A percentile compares a stretch with the other conserved stretches of the same genome.
phyloP scores from a whole-genome alignment of 1,140 invertebrate species.

The Euura saliciscinereae region DNA sequence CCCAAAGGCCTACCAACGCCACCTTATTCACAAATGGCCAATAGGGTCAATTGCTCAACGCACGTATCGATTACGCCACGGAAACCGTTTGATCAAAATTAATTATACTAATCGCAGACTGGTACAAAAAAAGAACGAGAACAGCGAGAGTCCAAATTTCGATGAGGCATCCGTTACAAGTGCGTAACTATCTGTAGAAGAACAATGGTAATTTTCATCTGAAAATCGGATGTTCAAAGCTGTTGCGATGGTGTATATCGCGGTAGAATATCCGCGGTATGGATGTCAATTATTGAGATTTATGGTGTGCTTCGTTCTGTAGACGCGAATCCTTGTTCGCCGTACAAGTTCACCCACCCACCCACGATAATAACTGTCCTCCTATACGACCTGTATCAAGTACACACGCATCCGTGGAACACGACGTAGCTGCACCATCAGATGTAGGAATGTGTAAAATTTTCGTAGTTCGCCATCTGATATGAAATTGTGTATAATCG shows the following conservation, averaged over 20 bases:
- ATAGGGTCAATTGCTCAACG: not conserved
- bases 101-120: not conserved
- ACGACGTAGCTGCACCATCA: not conserved
- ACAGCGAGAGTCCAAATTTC: not conserved
- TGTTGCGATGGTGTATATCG: not conserved
- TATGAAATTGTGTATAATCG: too few species aligned
- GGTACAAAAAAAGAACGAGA: not conserved
- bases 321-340: not conserved
- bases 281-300: slow-evolving; percentile 2
- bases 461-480: too few species aligned
- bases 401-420: too few species aligned
- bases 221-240: not conserved
- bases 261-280: not conserved
- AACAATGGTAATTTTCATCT: too few species aligned
- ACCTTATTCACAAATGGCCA: not conserved
- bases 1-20: not conserved
- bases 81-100: not conserved
- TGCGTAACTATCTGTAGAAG: too few species aligned
- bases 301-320: slow-evolving; percentile 1
- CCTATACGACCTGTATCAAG: too few species aligned
- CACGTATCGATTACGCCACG: not conserved
- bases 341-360: slow-evolving; percentile 1
- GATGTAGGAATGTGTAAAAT: not conserved
- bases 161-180: not conserved
- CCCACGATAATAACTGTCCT: not conserved